Conservation (phyloP, 2,888 invertebrate species). For the Scaeva pyrastri region DNA sequence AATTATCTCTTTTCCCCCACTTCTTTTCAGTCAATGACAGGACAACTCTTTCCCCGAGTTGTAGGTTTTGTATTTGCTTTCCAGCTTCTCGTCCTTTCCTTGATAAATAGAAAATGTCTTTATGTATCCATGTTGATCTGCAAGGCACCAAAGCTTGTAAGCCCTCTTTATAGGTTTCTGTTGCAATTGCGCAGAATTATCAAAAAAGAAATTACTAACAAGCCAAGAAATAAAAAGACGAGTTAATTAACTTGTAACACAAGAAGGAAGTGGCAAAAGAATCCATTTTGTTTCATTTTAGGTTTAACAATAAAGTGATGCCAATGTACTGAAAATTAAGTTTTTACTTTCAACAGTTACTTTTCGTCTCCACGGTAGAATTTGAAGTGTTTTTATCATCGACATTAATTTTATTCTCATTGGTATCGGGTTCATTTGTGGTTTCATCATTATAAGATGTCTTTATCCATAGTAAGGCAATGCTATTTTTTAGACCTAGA, state of each 20-base stretch:
- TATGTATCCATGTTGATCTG: no score
- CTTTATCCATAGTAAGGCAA: conserved; percentile 10
- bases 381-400: neutral
- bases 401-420: neutral
- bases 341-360: no score
- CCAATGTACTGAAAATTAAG: no score
- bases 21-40: conserved; percentile 15
- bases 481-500: conserved; percentile 35
- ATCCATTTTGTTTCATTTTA: no score
- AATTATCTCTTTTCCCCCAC: neutral
- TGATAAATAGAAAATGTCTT: neutral
- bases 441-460: neutral
- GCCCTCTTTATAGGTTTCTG: no score
- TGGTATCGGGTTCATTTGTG: conserved; percentile 5
- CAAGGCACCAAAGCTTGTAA: no score
- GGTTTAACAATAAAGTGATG: no score
- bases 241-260: no score
- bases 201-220: no score
- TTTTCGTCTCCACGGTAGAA: conserved; percentile 12
- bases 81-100: conserved; percentile 40
- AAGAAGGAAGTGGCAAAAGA: no score
- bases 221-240: no score
- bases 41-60: conserved; percentile 11
- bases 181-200: no score
- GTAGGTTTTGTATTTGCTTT: conserved; percentile 18